phyloP scores from a whole-genome alignment of 2,888 invertebrate species.

The Caenorhabditis japonica region DNA sequence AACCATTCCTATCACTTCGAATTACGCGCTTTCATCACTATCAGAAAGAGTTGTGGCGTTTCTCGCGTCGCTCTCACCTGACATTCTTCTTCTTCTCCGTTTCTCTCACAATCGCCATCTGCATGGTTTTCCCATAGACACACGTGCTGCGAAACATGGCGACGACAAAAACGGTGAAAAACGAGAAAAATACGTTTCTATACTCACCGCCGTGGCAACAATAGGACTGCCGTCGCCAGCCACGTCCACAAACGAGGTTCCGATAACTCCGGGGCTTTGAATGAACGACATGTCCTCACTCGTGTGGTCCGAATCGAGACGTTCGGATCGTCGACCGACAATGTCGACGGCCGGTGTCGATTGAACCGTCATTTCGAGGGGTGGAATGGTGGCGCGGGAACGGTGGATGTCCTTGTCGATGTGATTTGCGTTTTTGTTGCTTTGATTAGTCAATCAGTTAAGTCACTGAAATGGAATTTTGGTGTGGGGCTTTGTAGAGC shows the following conservation, averaged over 20 bases:
- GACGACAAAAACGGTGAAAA: slow-evolving; percentile 15
- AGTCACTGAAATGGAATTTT: too few species aligned
- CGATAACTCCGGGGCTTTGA: slow-evolving; percentile 1
- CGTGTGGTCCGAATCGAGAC: slow-evolving; percentile 34
- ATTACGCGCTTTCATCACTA: slow-evolving; percentile 30
- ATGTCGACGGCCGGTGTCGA: slow-evolving; percentile 33
- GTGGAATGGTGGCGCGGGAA: too few species aligned
- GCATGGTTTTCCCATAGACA: slow-evolving; percentile 10
- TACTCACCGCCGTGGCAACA: slow-evolving; percentile 10
- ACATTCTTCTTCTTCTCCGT: slow-evolving; percentile 5
- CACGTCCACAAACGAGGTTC: slow-evolving; percentile 8
- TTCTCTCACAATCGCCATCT: slow-evolving; percentile 7
- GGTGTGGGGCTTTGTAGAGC: not conserved
- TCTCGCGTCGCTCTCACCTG: slow-evolving; percentile 9
- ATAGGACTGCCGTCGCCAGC: too few species aligned
- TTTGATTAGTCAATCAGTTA: too few species aligned
- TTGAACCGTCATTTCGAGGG: slow-evolving; percentile 24
- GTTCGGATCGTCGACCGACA: slow-evolving; percentile 18
- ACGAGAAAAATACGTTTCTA: not conserved
- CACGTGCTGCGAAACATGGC: slow-evolving; percentile 35
- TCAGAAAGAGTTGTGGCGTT: slow-evolving; percentile 16
- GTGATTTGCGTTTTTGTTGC: not conserved
- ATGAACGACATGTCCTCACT: slow-evolving; percentile 36
- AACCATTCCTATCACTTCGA: slow-evolving; percentile 37
- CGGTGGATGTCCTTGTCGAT: slow-evolving; percentile 1